phyloP scores from a whole-genome alignment of 92 coral and sea anemone genomes.

The Zoanthus sociatus region DNA sequence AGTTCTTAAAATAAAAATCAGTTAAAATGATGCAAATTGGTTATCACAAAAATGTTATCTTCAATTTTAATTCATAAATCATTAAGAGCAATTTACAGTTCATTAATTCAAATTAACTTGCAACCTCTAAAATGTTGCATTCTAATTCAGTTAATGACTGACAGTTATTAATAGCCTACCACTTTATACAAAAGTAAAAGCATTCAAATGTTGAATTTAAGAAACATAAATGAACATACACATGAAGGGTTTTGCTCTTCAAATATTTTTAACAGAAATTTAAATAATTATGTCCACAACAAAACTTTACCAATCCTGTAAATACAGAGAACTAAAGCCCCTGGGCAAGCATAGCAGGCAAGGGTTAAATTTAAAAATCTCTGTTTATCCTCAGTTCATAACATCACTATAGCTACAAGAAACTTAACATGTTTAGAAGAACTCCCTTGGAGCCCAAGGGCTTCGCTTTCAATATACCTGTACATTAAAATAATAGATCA shows the following conservation, averaged over 20 bases:
- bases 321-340: not conserved
- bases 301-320: not conserved
- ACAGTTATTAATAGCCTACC: not conserved
- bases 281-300: not conserved
- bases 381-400: not conserved
- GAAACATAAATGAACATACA: not conserved
- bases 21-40: not conserved
- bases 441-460: not conserved
- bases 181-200: not conserved
- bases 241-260: not conserved
- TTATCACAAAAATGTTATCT: not conserved
- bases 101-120: not conserved
- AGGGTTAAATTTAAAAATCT: not conserved
- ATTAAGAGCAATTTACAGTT: not conserved
- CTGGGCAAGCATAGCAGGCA: not conserved
- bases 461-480: not conserved
- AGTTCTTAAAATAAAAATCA: not conserved
- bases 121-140: slow-evolving; percentile 5
- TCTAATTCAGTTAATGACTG: not conserved
- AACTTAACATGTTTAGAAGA: not conserved
- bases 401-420: slow-evolving; percentile 1
- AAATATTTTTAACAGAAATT: not conserved
- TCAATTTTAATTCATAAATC: not conserved
- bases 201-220: not conserved
- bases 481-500: not conserved